Base-by-base conservation (phyloP, 2,888 invertebrate genomes). In the Chrysina gloriosa region DNA sequence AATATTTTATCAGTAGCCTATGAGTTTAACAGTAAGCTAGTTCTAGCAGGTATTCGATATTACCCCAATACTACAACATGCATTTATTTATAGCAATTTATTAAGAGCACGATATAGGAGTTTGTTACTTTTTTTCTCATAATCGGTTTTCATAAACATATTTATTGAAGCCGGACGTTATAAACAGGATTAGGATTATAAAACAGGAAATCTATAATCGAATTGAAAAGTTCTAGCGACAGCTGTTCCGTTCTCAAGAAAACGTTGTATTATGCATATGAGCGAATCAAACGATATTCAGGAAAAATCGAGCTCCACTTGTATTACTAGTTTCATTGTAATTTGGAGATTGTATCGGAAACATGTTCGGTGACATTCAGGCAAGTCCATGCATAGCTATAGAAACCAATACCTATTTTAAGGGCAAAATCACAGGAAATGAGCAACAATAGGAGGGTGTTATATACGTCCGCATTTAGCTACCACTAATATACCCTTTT, bases 361-460 rank as follows among this genome's bases (percentile, higher is more conserved):
- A 45, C 63, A 42, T 47, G 65, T 70, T 68, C 66, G 68, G 68
- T 66, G 70, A 70, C 65, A 71, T 69, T 69, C 65, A 48, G 54
- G 65, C 67, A 67, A 45, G 34, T 45, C 50, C 45, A 63, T 64
- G 58, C 63, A 67, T 68, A 69, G 58, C 65, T 69, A 56, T 19
- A 34, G 65, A 50, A 50, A 54, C 67, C 63, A 69, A 71, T 69
- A 69, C 71, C 29, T 67, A 68, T 68, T 66, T 54, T 48, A 64
- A 63, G 63, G 54, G 47, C 45, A 66, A 67, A 67, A 70, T 72
- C 69, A 69, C 72, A 69, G 72, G 72, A 72, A 72, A 67, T 68
- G 63, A 36, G 36, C 56, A 45, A 72, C 72, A 70, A 72, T 64
- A 54, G 69, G 54, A 25, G 54, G 64, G 39, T 48, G 66, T 29